Conservation (phyloP, 1,140 invertebrate genomes). For the Leptinotarsa undecemlineata region DNA sequence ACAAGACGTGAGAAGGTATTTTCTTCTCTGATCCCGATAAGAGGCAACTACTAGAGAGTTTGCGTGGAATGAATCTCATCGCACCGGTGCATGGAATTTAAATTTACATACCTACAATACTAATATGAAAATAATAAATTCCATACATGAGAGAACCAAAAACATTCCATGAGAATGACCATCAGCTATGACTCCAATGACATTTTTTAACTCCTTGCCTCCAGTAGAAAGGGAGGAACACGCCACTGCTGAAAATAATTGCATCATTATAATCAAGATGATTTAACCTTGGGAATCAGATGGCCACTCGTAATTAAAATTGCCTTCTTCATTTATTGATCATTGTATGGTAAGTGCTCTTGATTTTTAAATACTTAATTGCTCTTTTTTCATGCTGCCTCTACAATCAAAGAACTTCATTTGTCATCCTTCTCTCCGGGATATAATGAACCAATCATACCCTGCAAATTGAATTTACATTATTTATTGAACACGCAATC, state of each 20-base stretch:
- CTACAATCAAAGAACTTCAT: slow-evolving; percentile 1
- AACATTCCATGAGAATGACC: too few species aligned
- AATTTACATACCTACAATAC: too few species aligned
- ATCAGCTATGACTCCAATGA: too few species aligned
- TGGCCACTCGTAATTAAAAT: background rate
- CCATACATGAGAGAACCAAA: too few species aligned
- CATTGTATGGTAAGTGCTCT: background rate
- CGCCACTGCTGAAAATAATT: background rate
- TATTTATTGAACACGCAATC: background rate
- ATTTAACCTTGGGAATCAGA: background rate
- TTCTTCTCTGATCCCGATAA: too few species aligned
- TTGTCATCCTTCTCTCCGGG: slow-evolving; percentile 3
- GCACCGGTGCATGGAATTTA: too few species aligned
- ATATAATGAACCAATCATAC: background rate
- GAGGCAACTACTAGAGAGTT: too few species aligned
- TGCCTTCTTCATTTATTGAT: slow-evolving; percentile 1
- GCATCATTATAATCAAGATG: background rate
- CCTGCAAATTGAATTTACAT: background rate
- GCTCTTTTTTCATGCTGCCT: background rate
- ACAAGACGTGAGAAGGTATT: too few species aligned
- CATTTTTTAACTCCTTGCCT: too few species aligned
- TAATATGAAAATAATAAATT: too few species aligned
- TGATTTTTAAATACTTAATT: background rate
- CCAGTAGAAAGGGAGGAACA: background rate
- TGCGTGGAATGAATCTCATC: too few species aligned